Conservation (phyloP, 2,888 invertebrate species). For the Meiosimyza platycephala region DNA sequence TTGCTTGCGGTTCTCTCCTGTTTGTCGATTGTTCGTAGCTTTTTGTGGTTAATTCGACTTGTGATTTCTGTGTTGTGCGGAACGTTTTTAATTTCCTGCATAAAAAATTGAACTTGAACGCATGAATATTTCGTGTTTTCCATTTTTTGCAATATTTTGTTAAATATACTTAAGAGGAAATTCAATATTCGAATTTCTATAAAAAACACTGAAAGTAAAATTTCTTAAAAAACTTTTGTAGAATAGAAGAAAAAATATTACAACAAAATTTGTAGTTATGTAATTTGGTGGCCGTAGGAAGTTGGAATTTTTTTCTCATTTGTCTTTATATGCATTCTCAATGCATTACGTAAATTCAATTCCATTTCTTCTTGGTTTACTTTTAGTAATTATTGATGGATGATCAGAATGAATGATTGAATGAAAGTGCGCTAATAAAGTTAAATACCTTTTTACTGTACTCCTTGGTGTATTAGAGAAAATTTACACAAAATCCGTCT, state of each 20-base stretch:
- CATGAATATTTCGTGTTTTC: slow-evolving; percentile 52
- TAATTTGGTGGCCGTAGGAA: slow-evolving; percentile 39
- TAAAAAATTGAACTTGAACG: slow-evolving; percentile 57
- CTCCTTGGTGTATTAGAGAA: not conserved
- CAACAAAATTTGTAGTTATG: slow-evolving; percentile 45
- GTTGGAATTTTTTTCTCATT: slow-evolving; percentile 9
- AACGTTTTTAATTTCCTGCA: slow-evolving; percentile 59
- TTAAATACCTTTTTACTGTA: slow-evolving; percentile 24
- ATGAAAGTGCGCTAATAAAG: not conserved
- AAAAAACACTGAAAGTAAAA: slow-evolving; percentile 38
- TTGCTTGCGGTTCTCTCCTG: slow-evolving; percentile 39
- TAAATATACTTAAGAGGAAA: slow-evolving; percentile 44
- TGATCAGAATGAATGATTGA: not conserved
- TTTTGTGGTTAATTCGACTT: slow-evolving; percentile 29
- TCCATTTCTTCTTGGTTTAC: slow-evolving; percentile 42
- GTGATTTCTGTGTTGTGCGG: slow-evolving; percentile 41
- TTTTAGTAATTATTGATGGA: not conserved
- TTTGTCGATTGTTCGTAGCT: slow-evolving; percentile 33
- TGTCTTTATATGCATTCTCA: slow-evolving; percentile 17
- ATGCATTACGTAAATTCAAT: slow-evolving; percentile 33
- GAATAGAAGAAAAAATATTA: slow-evolving; percentile 22
- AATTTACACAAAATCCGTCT: slow-evolving; percentile 1
- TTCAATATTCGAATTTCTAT: slow-evolving; percentile 26
- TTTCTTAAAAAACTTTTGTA: slow-evolving; percentile 33
- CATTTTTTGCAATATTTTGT: slow-evolving; percentile 39